Conservation (phyloP, 2,888 invertebrate species). For the Luffia ferchaultella region DNA sequence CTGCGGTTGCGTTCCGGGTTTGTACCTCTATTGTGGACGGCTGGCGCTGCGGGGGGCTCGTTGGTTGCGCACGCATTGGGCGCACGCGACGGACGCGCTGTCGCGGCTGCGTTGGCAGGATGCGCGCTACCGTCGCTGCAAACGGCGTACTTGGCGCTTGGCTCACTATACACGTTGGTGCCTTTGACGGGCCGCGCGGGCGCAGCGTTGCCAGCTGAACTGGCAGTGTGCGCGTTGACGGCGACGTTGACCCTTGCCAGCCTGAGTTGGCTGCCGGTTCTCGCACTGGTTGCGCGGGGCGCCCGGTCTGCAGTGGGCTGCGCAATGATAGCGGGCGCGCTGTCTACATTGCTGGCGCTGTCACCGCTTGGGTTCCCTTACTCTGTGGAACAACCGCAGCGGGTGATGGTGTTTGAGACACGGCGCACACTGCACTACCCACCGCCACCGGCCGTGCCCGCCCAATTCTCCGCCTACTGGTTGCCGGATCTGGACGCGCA, state of each 20-base stretch:
- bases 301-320: constrained; percentile 6
- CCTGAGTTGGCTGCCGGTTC: constrained; percentile 37
- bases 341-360: constrained; percentile 57
- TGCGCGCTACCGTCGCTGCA: constrained; percentile 67
- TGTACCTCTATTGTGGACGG: constrained; percentile 71
- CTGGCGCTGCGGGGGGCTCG: constrained; percentile 63
- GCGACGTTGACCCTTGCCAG: constrained; percentile 44
- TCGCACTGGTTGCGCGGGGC: constrained; percentile 22
- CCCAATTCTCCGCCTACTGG: constrained; percentile 8
- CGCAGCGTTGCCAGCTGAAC: constrained; percentile 74
- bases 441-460: not conserved
- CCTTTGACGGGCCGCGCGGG: constrained; percentile 85
- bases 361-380: not conserved
- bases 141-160: constrained; percentile 74
- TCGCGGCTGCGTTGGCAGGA: constrained; percentile 19
- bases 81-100: constrained; percentile 10
- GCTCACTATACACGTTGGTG: constrained; percentile 76
- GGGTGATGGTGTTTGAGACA: constrained; percentile 75
- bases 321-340: constrained; percentile 76
- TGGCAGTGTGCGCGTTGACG: constrained; percentile 37
- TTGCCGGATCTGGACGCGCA: constrained; percentile 76
- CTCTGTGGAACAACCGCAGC: constrained; percentile 61
- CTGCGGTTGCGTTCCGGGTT: constrained; percentile 73
- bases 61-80: constrained; percentile 27
- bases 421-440: constrained; percentile 55